Evolutionary conservation across 2,888 invertebrate species (phyloP), one percentile per base, ranked within the genome.

Genomic region (Cosmia pyralina): DNA sequence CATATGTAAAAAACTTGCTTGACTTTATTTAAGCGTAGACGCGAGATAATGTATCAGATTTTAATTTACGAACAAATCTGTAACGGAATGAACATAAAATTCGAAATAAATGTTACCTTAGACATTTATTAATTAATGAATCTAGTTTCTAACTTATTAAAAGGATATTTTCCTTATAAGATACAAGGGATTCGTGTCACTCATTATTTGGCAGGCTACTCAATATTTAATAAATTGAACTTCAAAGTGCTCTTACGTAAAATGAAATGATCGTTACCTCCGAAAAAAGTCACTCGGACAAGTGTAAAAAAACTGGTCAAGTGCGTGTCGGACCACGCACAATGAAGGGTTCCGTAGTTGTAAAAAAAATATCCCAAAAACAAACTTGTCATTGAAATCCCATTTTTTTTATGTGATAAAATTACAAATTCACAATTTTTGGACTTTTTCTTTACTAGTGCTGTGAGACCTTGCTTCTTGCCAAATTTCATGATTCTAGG

Each of bases 161-260:
- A 17, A 41, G 15, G 15, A 69, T 10, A 1, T 41, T 41, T 62
- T 77, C 22, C 0, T n/a, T 46, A 38, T 72, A 57, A 34, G 22
- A 57, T n/a, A 53, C 13, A 41, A 52, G 13, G 50, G n/a, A 69
- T 67, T 55, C 8, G 10, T 28, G 41, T 34, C 22, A 50, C n/a
- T n/a, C 5, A 22, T 53, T 50, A 68, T 64, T 59, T 68, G 57
- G 22, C 34, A 48, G 44, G 57, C 58, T 67, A 44, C 66, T 69
- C 28, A 28, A 46, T 71, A 52, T 77, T 82, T 55, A 72, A 64
- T 67, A 64, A 80, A 77, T 74, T 66, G 44, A 69, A 63, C 63
- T 67, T 69, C 55, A 78, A 69, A 67, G 48, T 46, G 52, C 22
- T 72, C n/a, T 52, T 69, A 59, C 83, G 66, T 78, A 72, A 77